Evolutionary conservation across 2,113 vertebrate genomes (phyloP).

Genomic region (Leptosomus discolor): DNA sequence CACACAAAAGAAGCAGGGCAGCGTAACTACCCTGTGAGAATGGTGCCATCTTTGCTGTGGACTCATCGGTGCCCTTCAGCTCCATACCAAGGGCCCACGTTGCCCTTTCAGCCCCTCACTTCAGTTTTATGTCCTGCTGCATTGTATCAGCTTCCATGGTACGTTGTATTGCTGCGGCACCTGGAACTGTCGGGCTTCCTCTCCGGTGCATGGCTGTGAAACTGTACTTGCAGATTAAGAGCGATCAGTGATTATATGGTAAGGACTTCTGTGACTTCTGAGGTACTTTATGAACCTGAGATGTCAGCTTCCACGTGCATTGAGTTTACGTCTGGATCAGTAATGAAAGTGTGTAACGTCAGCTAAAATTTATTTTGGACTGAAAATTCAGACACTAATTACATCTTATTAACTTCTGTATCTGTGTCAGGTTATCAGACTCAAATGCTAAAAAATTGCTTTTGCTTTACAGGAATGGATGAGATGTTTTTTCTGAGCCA

Average conservation of each 20-base stretch:
- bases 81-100: background rate
- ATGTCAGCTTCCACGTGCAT: background rate
- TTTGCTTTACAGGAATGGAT: background rate
- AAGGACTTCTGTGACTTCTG: background rate
- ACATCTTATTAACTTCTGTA: background rate
- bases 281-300: background rate
- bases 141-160: rapidly evolving
- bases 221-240: background rate
- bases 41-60: background rate
- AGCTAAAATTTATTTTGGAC: background rate
- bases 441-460: background rate
- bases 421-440: background rate
- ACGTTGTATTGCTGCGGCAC: background rate
- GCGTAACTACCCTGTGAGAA: background rate
- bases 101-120: background rate
- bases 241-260: background rate
- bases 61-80: rapidly evolving
- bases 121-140: rapidly evolving
- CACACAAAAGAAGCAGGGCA: background rate
- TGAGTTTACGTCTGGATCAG: background rate
- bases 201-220: background rate
- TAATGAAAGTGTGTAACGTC: background rate
- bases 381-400: background rate
- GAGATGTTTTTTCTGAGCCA: background rate
- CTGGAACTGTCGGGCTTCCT: background rate